Conservation (phyloP, 2,797 vertebrate species). For the Cephalopachus bancanus region DNA sequence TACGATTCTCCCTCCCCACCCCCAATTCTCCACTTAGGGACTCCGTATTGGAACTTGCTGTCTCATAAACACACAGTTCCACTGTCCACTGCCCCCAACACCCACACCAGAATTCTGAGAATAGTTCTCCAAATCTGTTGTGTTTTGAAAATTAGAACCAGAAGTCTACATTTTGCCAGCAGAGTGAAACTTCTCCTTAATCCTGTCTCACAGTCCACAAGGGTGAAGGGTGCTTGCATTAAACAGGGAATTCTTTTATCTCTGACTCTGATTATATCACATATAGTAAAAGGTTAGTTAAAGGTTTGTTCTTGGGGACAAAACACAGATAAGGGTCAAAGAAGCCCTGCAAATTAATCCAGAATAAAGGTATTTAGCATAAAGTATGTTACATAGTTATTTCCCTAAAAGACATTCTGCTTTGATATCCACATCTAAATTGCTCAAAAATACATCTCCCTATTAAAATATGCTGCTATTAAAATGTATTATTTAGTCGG, state of each 20-base stretch:
- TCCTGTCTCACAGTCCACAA: too few relatives aligned
- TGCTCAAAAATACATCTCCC: background rate
- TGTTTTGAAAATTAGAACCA: background rate
- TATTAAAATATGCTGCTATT: background rate
- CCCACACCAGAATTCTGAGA: background rate
- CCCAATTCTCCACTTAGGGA: too few relatives aligned
- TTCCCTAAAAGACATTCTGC: background rate
- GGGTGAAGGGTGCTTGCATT: background rate
- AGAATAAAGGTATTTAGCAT: background rate
- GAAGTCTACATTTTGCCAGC: background rate
- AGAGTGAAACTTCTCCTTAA: background rate
- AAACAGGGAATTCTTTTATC: background rate
- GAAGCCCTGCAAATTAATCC: background rate
- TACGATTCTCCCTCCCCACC: background rate
- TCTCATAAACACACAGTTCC: too few relatives aligned
- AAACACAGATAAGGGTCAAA: background rate
- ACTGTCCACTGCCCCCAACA: background rate
- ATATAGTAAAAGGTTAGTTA: background rate
- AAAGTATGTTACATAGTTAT: background rate
- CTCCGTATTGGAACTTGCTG: background rate
- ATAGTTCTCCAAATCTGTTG: background rate
- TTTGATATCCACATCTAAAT: background rate
- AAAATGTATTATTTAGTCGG: too few relatives aligned
- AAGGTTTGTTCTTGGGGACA: background rate
- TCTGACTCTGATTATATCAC: background rate